Conservation (phyloP, 2,113 vertebrate species). For the Psettodes erumei region DNA sequence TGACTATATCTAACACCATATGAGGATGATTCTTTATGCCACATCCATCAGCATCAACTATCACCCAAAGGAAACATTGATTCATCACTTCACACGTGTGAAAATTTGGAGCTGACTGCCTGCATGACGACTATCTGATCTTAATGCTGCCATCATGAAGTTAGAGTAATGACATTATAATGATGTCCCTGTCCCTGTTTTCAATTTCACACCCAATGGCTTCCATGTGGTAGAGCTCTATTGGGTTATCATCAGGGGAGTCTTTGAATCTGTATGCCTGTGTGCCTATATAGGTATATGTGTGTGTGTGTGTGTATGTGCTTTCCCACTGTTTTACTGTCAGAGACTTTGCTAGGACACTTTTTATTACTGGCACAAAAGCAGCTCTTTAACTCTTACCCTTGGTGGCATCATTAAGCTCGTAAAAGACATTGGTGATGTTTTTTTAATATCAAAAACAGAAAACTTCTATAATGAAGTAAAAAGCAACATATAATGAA, state of each 20-base stretch:
- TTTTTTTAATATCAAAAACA: conserved; percentile 25
- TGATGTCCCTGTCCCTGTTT: conserved; percentile 68
- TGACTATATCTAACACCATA: conserved; percentile 5
- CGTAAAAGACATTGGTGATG: conserved; percentile 39
- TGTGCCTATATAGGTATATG: conserved; percentile 32
- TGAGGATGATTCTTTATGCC: not conserved
- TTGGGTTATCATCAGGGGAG: conserved; percentile 71
- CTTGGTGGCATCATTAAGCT: conserved; percentile 15
- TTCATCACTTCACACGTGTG: conserved; percentile 16
- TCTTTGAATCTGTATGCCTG: conserved; percentile 48
- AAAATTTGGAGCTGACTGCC: conserved; percentile 20
- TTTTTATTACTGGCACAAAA: conserved; percentile 48
- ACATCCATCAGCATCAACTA: not conserved
- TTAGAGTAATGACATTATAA: conserved; percentile 56
- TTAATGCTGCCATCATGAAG: conserved; percentile 38
- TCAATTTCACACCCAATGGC: conserved; percentile 79
- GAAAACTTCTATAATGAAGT: conserved; percentile 19
- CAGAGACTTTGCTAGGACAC: conserved; percentile 41
- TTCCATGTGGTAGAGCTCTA: conserved; percentile 79
- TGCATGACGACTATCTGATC: conserved; percentile 42
- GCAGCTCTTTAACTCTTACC: conserved; percentile 16
- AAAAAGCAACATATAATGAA: conserved; percentile 25
- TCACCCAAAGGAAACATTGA: not conserved
- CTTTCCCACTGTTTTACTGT: conserved; percentile 68
- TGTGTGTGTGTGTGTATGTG: not conserved